phyloP scores from a whole-genome alignment of 2,113 vertebrate species.

The Columbina picui region DNA sequence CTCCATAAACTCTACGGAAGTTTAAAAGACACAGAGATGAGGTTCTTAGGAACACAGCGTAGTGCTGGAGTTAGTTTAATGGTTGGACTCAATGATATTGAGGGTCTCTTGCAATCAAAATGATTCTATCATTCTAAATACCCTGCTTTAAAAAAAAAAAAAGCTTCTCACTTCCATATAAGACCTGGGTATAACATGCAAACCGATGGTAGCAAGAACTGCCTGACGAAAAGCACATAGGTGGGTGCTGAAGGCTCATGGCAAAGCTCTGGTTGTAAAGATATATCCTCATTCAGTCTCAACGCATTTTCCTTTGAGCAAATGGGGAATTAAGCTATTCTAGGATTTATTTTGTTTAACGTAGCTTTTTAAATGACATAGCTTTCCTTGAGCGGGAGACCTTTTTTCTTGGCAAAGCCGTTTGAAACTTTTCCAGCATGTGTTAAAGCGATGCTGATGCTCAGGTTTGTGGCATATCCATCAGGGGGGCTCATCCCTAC shows the following conservation, averaged over 20 bases:
- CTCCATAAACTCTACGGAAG: background rate
- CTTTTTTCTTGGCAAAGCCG: background rate
- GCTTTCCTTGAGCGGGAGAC: background rate
- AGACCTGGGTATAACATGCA: background rate
- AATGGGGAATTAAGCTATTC: background rate
- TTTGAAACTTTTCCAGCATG: background rate
- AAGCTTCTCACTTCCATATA: rapidly evolving
- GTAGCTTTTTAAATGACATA: background rate
- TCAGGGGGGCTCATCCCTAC: background rate
- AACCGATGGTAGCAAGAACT: background rate
- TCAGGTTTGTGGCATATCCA: background rate
- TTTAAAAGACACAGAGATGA: too few relatives aligned
- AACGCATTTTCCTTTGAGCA: background rate
- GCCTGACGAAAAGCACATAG: background rate
- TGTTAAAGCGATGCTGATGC: background rate
- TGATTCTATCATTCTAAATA: too few relatives aligned
- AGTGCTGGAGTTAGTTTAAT: too few relatives aligned
- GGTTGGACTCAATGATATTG: too few relatives aligned
- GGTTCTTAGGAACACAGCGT: too few relatives aligned
- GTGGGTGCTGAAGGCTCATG: background rate
- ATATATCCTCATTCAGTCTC: background rate
- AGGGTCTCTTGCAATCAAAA: too few relatives aligned
- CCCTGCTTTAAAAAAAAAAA: background rate
- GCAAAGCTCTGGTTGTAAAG: background rate
- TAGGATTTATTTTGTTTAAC: background rate